Conservation (phyloP, 2,797 vertebrate genomes). For the Crossoptilon crossoptilon region DNA sequence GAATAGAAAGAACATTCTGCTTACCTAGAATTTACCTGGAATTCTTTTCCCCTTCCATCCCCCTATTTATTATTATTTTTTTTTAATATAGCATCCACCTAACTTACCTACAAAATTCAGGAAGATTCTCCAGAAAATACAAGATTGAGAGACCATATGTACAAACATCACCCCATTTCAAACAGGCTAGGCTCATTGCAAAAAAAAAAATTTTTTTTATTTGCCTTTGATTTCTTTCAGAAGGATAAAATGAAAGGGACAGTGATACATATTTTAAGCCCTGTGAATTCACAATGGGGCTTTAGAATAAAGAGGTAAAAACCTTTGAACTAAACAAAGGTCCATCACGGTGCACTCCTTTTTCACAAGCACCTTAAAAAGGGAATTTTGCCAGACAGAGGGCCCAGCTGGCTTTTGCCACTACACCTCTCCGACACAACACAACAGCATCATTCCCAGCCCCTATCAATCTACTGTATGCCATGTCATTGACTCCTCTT, state of each 20-base stretch:
- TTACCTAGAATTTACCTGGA: conserved; percentile 54
- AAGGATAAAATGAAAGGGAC: conserved; percentile 97
- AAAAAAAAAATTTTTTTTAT: conserved; percentile 78
- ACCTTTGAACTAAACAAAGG: conserved; percentile 99
- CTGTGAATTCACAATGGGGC: conserved; percentile 95
- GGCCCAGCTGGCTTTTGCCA: conserved; percentile 81
- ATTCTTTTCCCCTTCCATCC: neutral
- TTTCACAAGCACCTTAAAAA: conserved; percentile 88
- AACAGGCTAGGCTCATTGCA: conserved; percentile 86
- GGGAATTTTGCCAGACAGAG: conserved; percentile 82
- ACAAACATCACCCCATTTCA: conserved; percentile 88
- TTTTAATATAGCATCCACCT: conserved; percentile 37
- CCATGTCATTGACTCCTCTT: conserved; percentile 76
- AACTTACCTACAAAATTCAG: conserved; percentile 63
- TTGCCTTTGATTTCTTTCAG: conserved; percentile 95
- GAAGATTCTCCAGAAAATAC: conserved; percentile 74
- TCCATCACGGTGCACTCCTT: conserved; percentile 90
- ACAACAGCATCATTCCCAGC: conserved; percentile 68
- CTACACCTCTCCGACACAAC: conserved; percentile 64
- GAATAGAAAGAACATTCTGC: conserved; percentile 7
- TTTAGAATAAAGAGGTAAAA: conserved; percentile 97
- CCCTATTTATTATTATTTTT: neutral
- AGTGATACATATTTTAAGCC: conserved; percentile 99
- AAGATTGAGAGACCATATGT: conserved; percentile 84
- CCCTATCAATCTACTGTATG: conserved; percentile 55